Base-by-base conservation (phyloP, 2,888 invertebrate species). In the Tineola bisselliella region DNA sequence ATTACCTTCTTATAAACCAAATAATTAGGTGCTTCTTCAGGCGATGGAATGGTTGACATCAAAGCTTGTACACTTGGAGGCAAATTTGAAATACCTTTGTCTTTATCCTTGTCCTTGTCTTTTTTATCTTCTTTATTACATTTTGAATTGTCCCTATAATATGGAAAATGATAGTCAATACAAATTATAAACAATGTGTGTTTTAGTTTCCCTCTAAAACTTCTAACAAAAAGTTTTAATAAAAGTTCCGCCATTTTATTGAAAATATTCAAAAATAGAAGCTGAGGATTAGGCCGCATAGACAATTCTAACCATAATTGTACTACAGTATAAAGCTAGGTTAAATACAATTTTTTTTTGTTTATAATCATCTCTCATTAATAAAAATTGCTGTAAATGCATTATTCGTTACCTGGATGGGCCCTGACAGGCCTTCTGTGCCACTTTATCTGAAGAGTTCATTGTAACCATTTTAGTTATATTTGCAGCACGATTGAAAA, bases 21-120 rank as follows among this genome's bases (percentile, higher is more conserved):
- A 74, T 94, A 93, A 81, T 96, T 96, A 11, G 96, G 96, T 0
- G 94, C 93, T 77, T 95, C 94, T 71, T 94, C 94, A 0, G 89
- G 87, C 8, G 88, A 87, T 0, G 87, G 86, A 61, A 87, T 84
- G 11, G 89, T 81, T 12, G 88, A 80, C 79, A 89, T 86, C 44
- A 88, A 70, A 0, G 84, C 83, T 61, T 84, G 83, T 2, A 84
- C 77, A 10, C 70, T 77, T 0, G 84, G 76, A 0, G 84, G 82
- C 0, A 82, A 65, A 44, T 65, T 76, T 0, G 77, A 66, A 10
- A 72, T 67, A 0, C 69, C 66, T 12, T 25, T 25, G 25, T 4
- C 6, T 64, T 79, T 80, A 1, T 81, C 77, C 15, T 59, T 58
- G 25, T 72, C 67, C 25, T 67, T 68, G 5, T 71, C 75, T n/a